These are phyloP conservation scores for Pimephales promelas DNA, from an alignment of 2,113 vertebrate genomes.

Conservation along the genomic window DNA sequence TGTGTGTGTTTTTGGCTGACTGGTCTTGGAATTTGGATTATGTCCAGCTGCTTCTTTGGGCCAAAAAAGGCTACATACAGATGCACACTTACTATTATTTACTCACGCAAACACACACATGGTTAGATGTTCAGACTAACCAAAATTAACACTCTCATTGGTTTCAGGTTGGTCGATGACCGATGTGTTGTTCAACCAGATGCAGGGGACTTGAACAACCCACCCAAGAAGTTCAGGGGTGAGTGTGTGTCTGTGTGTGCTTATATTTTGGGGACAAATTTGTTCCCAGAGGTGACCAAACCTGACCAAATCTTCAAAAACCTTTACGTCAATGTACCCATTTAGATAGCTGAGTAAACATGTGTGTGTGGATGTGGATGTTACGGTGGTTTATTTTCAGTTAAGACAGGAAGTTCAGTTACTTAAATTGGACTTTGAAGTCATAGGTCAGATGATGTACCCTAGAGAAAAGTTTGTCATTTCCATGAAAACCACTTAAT, in stretches of 20 bases:
- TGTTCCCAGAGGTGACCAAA: too few relatives aligned
- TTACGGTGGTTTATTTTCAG: slow-evolving; percentile 48
- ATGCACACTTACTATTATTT: neutral
- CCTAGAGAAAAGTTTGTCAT: slow-evolving; percentile 34
- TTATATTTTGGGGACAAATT: too few relatives aligned
- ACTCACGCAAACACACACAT: slow-evolving; percentile 1
- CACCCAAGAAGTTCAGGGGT: slow-evolving; percentile 99
- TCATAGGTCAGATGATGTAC: slow-evolving; percentile 39
- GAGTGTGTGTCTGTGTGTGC: slow-evolving; percentile 43
- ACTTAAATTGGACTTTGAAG: slow-evolving; percentile 33
- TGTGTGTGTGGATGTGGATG: neutral
- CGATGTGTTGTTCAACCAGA: slow-evolving; percentile 98
- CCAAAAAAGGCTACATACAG: slow-evolving; percentile 69
- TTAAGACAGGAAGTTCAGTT: slow-evolving; percentile 46
- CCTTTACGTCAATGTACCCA: too few relatives aligned
- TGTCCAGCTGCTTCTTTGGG: slow-evolving; percentile 68
- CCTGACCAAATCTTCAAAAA: too few relatives aligned
- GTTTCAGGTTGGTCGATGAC: slow-evolving; percentile 92
- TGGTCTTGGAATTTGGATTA: slow-evolving; percentile 70
- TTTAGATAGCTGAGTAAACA: too few relatives aligned
- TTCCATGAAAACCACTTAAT: slow-evolving; percentile 35
- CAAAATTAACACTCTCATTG: slow-evolving; percentile 2
- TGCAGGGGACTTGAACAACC: slow-evolving; percentile 93
- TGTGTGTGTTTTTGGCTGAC: slow-evolving; percentile 41
- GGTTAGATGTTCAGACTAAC: neutral